Percentiles rank a stretch among this genome's conserved stretches.
phyloP scores from a whole-genome alignment of 2,888 invertebrate species.

The Torymus aiolomorphi region DNA sequence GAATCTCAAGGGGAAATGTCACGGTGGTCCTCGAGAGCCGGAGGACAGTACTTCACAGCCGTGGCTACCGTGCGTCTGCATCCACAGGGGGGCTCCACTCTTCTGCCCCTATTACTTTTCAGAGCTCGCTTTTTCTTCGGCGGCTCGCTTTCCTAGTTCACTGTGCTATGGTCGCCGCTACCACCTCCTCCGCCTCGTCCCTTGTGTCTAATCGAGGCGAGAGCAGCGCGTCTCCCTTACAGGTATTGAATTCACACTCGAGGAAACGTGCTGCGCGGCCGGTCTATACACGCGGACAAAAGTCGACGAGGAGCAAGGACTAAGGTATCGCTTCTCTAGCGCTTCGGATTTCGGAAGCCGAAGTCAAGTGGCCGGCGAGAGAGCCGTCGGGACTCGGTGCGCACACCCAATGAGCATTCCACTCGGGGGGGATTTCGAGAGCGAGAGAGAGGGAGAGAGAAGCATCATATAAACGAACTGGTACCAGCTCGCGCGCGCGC shows the following conservation, averaged over 20 bases:
- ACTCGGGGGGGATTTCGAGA: conserved; percentile 34
- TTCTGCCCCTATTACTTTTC: conserved; percentile 40
- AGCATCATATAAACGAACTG: background rate
- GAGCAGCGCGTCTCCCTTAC: too few species aligned
- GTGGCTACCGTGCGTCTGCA: conserved; percentile 26
- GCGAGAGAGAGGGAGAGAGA: background rate
- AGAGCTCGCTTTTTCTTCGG: conserved; percentile 2
- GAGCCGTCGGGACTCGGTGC: background rate
- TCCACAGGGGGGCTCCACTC: conserved; percentile 33
- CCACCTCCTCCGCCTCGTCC: background rate
- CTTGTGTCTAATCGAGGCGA: too few species aligned
- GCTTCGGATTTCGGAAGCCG: conserved; percentile 48
- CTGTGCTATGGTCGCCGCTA: background rate
- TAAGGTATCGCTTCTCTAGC: too few species aligned
- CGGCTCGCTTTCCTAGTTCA: background rate
- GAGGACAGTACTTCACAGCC: background rate
- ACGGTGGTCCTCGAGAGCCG: conserved; percentile 67
- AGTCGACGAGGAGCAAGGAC: background rate
- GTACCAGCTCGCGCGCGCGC: conserved; percentile 23
- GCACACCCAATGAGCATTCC: conserved; percentile 24
- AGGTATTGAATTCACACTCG: too few species aligned
- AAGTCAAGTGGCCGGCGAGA: conserved; percentile 46
- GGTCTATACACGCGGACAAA: background rate
- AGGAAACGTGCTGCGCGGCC: too few species aligned
- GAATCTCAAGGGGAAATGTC: conserved; percentile 68